phyloP scores from a whole-genome alignment of 2,797 vertebrate species.

The Neoniphon sammara region DNA sequence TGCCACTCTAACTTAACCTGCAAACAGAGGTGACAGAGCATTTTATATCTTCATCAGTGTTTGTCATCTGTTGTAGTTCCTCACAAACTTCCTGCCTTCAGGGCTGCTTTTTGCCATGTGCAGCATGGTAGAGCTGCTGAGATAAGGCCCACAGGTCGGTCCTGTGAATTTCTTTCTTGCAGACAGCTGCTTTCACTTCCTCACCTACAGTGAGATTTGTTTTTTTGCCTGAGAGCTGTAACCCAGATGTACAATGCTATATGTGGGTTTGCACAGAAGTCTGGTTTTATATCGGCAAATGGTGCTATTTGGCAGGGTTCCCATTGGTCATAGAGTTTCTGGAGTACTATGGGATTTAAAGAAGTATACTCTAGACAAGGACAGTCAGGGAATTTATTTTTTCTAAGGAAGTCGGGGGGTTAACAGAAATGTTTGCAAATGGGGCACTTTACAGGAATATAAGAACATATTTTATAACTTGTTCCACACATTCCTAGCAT shows the following conservation, averaged over 20 bases:
- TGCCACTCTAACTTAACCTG: slow-evolving; percentile 3
- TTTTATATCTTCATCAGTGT: background rate
- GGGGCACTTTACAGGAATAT: no score
- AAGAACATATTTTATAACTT: no score
- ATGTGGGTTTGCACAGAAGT: background rate
- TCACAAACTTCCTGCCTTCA: no score
- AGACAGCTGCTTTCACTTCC: slow-evolving; percentile 32
- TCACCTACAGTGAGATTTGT: slow-evolving; percentile 19
- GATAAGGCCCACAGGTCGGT: slow-evolving; percentile 3
- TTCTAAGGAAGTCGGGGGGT: no score
- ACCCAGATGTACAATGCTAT: background rate
- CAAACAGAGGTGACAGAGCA: background rate
- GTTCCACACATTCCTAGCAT: no score
- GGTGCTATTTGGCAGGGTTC: no score
- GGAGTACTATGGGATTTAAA: background rate
- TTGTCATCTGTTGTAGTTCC: background rate
- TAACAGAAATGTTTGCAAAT: no score
- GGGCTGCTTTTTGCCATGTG: slow-evolving; percentile 10
- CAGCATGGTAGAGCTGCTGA: background rate
- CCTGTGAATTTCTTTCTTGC: background rate
- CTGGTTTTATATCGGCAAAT: background rate
- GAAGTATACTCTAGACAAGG: no score
- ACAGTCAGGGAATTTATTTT: no score
- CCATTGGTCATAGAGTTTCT: background rate
- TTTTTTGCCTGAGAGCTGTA: background rate